These are phyloP conservation scores for Crossocerus cetratus DNA, from an alignment of 2,888 invertebrate genomes.

Conservation along the genomic window DNA sequence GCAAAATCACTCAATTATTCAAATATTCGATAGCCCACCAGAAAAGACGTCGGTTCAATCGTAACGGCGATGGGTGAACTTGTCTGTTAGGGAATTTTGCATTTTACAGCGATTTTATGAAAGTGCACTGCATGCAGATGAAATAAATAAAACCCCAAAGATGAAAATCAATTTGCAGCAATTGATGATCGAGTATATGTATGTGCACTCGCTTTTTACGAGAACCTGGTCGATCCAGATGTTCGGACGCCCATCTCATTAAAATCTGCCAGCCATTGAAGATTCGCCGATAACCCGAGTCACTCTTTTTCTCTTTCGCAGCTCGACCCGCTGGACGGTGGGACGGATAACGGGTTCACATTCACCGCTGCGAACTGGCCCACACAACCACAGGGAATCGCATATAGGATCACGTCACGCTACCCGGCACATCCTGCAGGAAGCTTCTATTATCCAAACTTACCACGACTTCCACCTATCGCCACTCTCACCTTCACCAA, in stretches of 20 bases:
- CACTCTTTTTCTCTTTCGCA: slow-evolving; percentile 32
- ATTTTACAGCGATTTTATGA: no score
- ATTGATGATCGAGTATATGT: slow-evolving; percentile 20
- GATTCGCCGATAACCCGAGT: neutral
- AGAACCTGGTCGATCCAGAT: neutral
- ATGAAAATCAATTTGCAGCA: neutral
- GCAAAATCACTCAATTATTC: no score
- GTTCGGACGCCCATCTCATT: slow-evolving; percentile 30
- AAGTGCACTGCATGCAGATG: no score
- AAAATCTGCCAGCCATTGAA: slow-evolving; percentile 38
- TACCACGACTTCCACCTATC: slow-evolving; percentile 91
- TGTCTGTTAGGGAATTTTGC: no score
- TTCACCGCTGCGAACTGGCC: slow-evolving; percentile 99
- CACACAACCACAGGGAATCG: slow-evolving; percentile 91
- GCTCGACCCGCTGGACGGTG: slow-evolving; percentile 95
- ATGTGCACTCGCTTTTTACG: slow-evolving; percentile 30
- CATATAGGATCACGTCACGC: slow-evolving; percentile 91
- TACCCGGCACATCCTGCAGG: slow-evolving; percentile 95
- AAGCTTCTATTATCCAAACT: slow-evolving; percentile 95
- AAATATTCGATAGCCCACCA: no score
- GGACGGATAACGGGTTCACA: slow-evolving; percentile 96
- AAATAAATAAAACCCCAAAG: no score
- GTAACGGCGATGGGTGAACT: no score
- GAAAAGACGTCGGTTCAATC: no score
- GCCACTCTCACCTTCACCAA: slow-evolving; percentile 95